Percentiles rank a stretch among this genome's conserved stretches.
These are phyloP conservation scores for Drosophila orosa DNA, from an alignment of 1,140 invertebrate genomes.

Conservation along the genomic window DNA sequence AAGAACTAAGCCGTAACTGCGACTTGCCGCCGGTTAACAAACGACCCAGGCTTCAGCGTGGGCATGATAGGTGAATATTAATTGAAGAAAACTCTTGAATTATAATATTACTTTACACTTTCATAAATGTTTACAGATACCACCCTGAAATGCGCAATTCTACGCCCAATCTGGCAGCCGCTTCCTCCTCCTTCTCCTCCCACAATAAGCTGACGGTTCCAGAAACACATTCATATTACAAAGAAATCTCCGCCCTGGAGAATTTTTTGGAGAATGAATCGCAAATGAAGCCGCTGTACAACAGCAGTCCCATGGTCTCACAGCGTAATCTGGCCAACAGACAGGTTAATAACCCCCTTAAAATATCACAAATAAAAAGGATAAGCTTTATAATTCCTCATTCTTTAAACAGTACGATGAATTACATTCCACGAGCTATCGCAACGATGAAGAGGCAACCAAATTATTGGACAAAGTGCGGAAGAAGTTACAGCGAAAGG, in stretches of 20 bases:
- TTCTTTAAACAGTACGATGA: conserved; percentile 13
- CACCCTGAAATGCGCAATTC: conserved; percentile 28
- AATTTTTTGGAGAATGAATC: conserved; percentile 49
- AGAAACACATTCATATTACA: conserved; percentile 1
- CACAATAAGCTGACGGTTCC: not conserved
- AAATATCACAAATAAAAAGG: not conserved
- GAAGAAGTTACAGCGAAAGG: not conserved
- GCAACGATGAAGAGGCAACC: not conserved
- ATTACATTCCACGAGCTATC: conserved; percentile 50
- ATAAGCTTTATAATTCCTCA: not conserved
- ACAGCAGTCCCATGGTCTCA: conserved; percentile 55
- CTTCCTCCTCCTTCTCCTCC: not conserved
- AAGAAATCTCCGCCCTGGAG: conserved; percentile 24
- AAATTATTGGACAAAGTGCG: not conserved
- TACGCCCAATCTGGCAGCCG: conserved; percentile 19
- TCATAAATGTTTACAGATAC: conserved; percentile 21
- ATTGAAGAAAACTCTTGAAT: no score
- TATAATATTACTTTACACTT: no score
- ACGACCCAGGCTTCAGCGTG: conserved; percentile 21
- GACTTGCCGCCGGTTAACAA: conserved; percentile 35
- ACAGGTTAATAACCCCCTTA: conserved; percentile 3
- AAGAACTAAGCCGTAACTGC: conserved; percentile 2
- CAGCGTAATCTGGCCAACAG: not conserved
- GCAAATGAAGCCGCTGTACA: conserved; percentile 46
- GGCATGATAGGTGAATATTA: conserved; percentile 31